A percentile compares a stretch with the other conserved stretches of the same genome.
phyloP scores from a whole-genome alignment of 1,140 invertebrate genomes.

The Listronotus oregonensis region DNA sequence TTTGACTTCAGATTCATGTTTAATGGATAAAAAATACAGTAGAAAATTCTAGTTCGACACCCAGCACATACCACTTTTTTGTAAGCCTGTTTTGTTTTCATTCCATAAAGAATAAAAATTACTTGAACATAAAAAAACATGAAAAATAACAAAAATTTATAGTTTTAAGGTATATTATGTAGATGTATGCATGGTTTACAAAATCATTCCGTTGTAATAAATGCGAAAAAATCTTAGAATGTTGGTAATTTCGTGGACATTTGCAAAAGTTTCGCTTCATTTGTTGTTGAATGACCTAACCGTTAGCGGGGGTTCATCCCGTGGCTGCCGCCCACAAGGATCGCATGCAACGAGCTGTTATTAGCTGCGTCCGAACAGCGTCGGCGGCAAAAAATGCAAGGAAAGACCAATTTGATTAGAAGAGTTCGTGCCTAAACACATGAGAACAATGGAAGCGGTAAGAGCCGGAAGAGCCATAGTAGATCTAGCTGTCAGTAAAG shows the following conservation, averaged over 20 bases:
- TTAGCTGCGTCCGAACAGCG: not conserved
- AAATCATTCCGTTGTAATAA: not conserved
- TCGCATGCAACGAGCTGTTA: conserved; percentile 14
- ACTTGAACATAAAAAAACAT: too few relatives aligned
- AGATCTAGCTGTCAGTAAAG: conserved; percentile 4
- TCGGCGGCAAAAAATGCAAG: conserved; percentile 8
- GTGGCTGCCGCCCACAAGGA: conserved; percentile 2
- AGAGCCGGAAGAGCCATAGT: conserved; percentile 1
- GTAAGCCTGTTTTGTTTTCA: too few relatives aligned
- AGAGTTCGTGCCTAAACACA: conserved; percentile 18
- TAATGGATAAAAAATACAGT: too few relatives aligned
- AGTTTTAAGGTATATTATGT: too few relatives aligned
- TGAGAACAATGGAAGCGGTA: conserved; percentile 15
- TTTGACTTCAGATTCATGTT: too few relatives aligned
- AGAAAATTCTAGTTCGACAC: too few relatives aligned
- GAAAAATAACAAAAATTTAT: too few relatives aligned
- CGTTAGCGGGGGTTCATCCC: conserved; percentile 15
- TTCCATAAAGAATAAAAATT: too few relatives aligned
- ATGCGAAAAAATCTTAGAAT: not conserved
- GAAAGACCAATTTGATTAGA: conserved; percentile 10
- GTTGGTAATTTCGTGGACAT: conserved; percentile 16
- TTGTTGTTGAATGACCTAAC: conserved; percentile 16
- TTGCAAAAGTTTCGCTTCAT: conserved; percentile 15
- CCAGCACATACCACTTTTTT: too few relatives aligned
- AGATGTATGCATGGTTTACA: too few relatives aligned